These are phyloP conservation scores for Chiroxiphia lanceolata DNA, from an alignment of 2,797 vertebrate species.

Conservation along the genomic window DNA sequence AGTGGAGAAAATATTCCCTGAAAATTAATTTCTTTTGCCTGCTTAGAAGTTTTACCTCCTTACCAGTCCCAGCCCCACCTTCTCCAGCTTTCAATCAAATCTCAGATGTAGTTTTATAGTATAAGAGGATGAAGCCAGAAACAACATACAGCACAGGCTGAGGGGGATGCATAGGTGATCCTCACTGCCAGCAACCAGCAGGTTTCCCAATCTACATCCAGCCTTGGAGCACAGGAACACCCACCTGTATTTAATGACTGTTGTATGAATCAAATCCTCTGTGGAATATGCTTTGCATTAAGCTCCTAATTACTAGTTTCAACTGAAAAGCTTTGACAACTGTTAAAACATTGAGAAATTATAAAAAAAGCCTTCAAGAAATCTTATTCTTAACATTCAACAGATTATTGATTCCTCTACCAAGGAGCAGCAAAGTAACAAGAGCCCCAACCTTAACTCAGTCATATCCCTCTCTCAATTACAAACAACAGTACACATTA, in stretches of 20 bases:
- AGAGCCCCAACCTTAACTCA: not conserved
- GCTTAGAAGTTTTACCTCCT: not conserved
- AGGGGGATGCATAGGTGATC: not conserved
- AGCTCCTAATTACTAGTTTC: not conserved
- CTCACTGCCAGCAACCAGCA: not conserved
- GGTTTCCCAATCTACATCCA: not conserved
- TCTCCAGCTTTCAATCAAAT: fast-evolving
- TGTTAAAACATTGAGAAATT: not conserved
- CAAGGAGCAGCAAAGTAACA: not conserved
- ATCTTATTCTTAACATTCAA: not conserved
- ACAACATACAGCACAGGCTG: not conserved
- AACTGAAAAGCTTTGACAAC: not conserved
- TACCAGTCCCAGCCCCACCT: not conserved
- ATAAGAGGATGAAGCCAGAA: not conserved
- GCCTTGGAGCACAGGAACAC: not conserved
- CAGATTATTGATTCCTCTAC: not conserved
- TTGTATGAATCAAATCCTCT: not conserved
- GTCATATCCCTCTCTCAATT: not conserved
- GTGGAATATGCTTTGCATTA: not conserved
- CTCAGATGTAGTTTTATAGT: fast-evolving
- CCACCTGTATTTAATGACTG: not conserved
- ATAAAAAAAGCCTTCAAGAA: not conserved
- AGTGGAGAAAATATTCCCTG: not conserved
- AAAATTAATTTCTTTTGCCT: not conserved
- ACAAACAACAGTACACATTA: not conserved